Evolutionary conservation across 2,888 invertebrate genomes (phyloP), one percentile per base, ranked within the genome.

Genomic region (Pseudococcus longispinus): DNA sequence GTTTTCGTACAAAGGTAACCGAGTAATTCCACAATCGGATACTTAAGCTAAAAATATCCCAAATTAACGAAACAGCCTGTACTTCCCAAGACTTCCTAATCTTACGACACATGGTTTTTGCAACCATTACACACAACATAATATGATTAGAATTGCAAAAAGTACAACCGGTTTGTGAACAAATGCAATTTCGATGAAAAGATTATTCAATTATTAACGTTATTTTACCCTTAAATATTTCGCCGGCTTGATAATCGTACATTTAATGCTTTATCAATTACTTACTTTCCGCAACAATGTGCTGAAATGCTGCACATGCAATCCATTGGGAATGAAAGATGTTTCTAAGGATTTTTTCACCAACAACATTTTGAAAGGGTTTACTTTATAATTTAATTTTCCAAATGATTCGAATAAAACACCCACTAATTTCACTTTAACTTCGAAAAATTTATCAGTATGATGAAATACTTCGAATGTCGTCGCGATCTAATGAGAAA

Each of bases 241-340:
- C 20, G 11, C 65, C 65, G 65, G 65, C 65, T 65, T 1, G 13
- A 65, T 15, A 29, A 13, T 26, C 18, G 15, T 6, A 8, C 18
- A 29, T 32, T 29, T 32, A 70, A 18, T 6, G 15, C 70, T 15
- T 70, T 70, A 70, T 70, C 70, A 70, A 80, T 29, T 80, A 80
- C 77, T 37, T 29, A 80, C 77, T 42, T 80, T 80, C 77, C 77
- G 77, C 42, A 80, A 42, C 77, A 80, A 42, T 80, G 77, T 80
- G 77, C 77, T 80, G 20, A 80, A 80, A 6, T 42, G 77, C 20
- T 80, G 77, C 37, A 80, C 77, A 42, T 80, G 77, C 77, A 80
- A 42, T 80, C 42, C 42, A 42, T 80, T 80, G 2, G 77, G 42
- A 80, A 80, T 42, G 77, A 42, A 80, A 0, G 77, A 80, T n/a